These are phyloP conservation scores for Sanderia malayensis DNA, from an alignment of 30 jellyfish, hydroid and myxozoan species.

Conservation along the genomic window DNA sequence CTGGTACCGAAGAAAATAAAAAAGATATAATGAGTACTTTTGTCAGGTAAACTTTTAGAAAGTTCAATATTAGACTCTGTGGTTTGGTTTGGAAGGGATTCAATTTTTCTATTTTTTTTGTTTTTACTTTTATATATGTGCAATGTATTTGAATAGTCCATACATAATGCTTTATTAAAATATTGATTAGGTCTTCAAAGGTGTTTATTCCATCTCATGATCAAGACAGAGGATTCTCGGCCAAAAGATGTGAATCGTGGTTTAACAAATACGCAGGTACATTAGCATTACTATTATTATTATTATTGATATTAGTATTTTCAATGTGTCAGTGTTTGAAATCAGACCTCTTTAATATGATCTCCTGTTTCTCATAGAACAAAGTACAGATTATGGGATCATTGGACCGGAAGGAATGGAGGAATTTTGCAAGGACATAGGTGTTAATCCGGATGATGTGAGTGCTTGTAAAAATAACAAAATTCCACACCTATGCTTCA, in stretches of 20 bases:
- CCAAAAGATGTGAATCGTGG: constrained; percentile 66
- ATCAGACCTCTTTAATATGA: too few species aligned
- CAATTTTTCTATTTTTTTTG: too few species aligned
- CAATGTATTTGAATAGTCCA: background rate
- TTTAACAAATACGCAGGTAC: constrained; percentile 67
- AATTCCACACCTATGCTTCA: too few species aligned
- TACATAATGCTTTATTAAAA: background rate
- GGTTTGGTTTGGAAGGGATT: too few species aligned
- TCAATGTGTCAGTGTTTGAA: too few species aligned
- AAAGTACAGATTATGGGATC: constrained; percentile 24
- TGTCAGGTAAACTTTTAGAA: constrained; percentile 25
- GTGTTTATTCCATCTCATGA: constrained; percentile 58
- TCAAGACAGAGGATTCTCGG: constrained; percentile 48
- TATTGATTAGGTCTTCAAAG: constrained; percentile 57
- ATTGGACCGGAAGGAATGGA: constrained; percentile 83
- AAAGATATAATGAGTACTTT: constrained; percentile 30
- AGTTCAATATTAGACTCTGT: too few species aligned
- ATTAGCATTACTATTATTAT: too few species aligned
- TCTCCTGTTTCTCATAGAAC: constrained; percentile 37
- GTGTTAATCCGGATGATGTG: constrained; percentile 73
- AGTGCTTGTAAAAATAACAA: too few species aligned
- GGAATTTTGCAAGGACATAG: constrained; percentile 60
- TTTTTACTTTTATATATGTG: too few species aligned
- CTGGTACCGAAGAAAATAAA: constrained; percentile 44
- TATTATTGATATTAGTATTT: too few species aligned